Evolutionary conservation across 1,140 invertebrate species (phyloP), one percentile per base, ranked within the genome.

Genomic region (Drosophila asahinai): DNA sequence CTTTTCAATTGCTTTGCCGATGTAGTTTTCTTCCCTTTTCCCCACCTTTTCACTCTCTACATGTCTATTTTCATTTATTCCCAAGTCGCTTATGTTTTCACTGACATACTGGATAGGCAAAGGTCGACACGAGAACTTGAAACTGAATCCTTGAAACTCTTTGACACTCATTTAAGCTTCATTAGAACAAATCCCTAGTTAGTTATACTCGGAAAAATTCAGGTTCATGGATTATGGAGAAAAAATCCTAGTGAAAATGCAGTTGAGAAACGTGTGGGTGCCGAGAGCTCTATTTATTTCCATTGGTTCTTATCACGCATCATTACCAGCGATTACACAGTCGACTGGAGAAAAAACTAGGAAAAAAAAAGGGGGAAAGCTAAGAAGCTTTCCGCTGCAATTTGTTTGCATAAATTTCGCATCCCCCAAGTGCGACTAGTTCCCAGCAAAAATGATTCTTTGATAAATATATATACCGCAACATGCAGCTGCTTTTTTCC

Each of bases 1-100:
- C 27, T 70, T 70, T 66, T 70, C 30, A 68, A 45, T 71, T 71
- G 64, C 64, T 70, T 57, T 71, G 52, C 66, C 40, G 17, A 27
- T 47, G 64, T 66, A 63, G 64, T 71, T 70, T 65, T 38, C 66
- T 22, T 25, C 61, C n/a, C 22, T 25, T 19, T 30, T 38, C 7
- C 61, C 25, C 5, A 14, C 22, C 1, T 8, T 19, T 15, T 36
- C 33, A 11, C 17, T 5, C 25, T n/a, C 17, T 5, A 22, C 19
- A n/a, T 15, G 22, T 40, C 54, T 57, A 57, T 40, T 57, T 57
- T 40, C 15, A 36, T 40, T 40, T 25, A 40, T 25, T 57, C 4
- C 8, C 14, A 38, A 57, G 19, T 25, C 25, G 36, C 40, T 40
- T 57, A 25, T 14, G 4, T 19, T 38, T 19, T 38, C 15, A 7